These are phyloP conservation scores for Ascaphus truei DNA, from an alignment of 2,113 vertebrate genomes.

Conservation along the genomic window DNA sequence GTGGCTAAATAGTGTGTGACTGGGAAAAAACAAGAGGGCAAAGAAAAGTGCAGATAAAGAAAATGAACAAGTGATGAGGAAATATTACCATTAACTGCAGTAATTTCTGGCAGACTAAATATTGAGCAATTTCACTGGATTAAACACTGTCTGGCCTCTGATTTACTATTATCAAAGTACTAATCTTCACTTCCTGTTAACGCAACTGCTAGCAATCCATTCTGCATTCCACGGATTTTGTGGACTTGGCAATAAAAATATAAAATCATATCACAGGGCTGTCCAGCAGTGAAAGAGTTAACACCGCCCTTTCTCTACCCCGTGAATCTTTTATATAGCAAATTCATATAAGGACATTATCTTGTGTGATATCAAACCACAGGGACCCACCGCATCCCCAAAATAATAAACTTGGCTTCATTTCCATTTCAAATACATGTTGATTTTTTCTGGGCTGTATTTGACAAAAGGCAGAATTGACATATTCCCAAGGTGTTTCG, in stretches of 20 bases:
- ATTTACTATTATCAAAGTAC: constrained; percentile 20
- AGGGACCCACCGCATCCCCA: neutral
- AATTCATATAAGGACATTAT: neutral
- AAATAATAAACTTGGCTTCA: constrained; percentile 38
- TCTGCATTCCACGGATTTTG: neutral
- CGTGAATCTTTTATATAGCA: neutral
- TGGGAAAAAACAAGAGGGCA: constrained; percentile 15
- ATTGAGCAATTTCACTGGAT: constrained; percentile 23
- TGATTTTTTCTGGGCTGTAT: constrained; percentile 25
- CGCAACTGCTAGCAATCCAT: neutral
- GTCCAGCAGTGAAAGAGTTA: too few relatives aligned
- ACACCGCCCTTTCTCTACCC: neutral
- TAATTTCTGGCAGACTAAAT: constrained; percentile 19
- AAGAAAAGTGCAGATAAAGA: constrained; percentile 11
- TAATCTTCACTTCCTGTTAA: neutral
- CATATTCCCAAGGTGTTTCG: neutral
- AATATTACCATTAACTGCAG: constrained; percentile 26
- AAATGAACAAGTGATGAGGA: constrained; percentile 5
- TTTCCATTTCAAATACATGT: constrained; percentile 27
- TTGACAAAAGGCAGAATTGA: constrained; percentile 2
- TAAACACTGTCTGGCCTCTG: neutral
- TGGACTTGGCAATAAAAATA: neutral
- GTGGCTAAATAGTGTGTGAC: constrained; percentile 21
- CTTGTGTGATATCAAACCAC: neutral
- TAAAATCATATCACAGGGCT: neutral